Evolutionary conservation across 2,888 invertebrate genomes (phyloP).

Genomic region (Caenorhabditis zanzibari): DNA sequence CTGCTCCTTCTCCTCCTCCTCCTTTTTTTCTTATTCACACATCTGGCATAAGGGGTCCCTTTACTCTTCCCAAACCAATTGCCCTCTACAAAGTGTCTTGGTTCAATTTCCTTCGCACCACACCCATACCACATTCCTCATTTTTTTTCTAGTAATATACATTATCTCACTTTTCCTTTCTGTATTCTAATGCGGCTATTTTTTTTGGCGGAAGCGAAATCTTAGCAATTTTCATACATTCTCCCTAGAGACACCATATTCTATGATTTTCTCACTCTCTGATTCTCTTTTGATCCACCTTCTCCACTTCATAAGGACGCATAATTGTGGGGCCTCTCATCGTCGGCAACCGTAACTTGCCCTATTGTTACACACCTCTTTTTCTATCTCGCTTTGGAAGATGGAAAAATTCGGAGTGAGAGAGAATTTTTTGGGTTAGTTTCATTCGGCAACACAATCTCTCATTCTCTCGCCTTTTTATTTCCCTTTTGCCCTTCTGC

Average conservation of each 20-base stretch:
- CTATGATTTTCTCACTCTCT: constrained; percentile 7
- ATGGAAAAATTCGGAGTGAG: not conserved
- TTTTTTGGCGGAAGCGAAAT: constrained; percentile 42
- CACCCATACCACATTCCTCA: constrained; percentile 51
- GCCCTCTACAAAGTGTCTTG: constrained; percentile 46
- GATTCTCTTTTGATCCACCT: not conserved
- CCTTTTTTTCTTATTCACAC: constrained; percentile 42
- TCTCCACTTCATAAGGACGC: constrained; percentile 45
- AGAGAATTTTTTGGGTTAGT: constrained; percentile 40
- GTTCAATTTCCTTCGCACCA: constrained; percentile 25
- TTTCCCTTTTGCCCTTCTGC: constrained; percentile 24
- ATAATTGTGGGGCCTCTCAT: constrained; percentile 44
- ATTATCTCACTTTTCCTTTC: constrained; percentile 47
- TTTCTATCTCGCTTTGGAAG: constrained; percentile 23
- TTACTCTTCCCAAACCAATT: constrained; percentile 35
- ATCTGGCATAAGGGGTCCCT: constrained; percentile 53
- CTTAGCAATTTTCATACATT: constrained; percentile 15
- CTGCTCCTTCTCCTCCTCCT: not conserved
- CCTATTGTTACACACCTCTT: constrained; percentile 47
- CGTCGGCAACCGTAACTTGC: constrained; percentile 53
- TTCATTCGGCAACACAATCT: constrained; percentile 58
- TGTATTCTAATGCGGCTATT: constrained; percentile 15
- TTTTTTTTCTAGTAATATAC: constrained; percentile 30
- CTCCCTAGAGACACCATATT: not conserved
- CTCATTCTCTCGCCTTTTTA: constrained; percentile 42